Conservation (phyloP, 1,140 invertebrate species). For the Periplaneta americana region DNA sequence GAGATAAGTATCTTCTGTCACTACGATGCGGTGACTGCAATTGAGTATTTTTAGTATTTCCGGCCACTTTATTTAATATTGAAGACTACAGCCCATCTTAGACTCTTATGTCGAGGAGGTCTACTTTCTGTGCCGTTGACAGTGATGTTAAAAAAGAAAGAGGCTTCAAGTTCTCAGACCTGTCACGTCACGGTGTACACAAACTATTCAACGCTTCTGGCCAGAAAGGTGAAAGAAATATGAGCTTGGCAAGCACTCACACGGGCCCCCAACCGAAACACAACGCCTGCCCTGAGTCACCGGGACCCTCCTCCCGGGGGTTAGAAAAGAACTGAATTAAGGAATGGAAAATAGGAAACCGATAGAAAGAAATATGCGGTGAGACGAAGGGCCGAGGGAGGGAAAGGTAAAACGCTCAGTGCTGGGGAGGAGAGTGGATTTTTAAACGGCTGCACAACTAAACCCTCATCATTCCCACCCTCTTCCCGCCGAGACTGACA, state of each 20-base stretch:
- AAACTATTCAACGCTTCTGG: not conserved
- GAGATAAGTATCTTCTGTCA: too few species aligned
- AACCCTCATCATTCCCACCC: not conserved
- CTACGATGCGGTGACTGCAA: too few species aligned
- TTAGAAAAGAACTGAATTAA: not conserved
- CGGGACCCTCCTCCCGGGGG: not conserved
- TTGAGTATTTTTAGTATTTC: too few species aligned
- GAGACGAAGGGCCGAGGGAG: not conserved
- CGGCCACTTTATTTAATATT: not conserved
- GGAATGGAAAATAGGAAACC: not conserved
- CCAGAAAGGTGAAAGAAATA: not conserved
- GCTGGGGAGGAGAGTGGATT: not conserved
- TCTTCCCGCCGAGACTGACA: not conserved
- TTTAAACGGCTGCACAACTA: not conserved
- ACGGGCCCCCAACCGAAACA: not conserved
- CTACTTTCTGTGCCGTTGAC: not conserved
- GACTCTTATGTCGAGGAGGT: not conserved
- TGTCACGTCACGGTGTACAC: not conserved
- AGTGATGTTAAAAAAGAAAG: not conserved
- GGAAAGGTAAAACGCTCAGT: not conserved
- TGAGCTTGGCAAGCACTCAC: not conserved
- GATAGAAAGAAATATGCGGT: not conserved
- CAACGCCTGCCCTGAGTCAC: too few species aligned
- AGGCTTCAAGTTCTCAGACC: not conserved
- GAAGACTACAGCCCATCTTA: not conserved